phyloP scores from a whole-genome alignment of 2,888 invertebrate species.

The Conistra vaccinii region DNA sequence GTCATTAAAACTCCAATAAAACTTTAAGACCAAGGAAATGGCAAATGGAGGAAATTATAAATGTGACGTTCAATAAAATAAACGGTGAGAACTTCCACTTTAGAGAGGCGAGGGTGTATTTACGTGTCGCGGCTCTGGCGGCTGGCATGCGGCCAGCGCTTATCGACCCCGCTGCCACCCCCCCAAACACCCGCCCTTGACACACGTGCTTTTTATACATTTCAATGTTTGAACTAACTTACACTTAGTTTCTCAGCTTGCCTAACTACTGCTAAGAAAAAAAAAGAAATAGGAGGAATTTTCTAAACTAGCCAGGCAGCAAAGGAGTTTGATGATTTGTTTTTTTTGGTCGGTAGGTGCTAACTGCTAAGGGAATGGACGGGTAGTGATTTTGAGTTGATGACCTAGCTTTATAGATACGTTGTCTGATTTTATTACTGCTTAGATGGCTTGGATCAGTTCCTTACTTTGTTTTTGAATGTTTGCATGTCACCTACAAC shows the following conservation, averaged over 20 bases:
- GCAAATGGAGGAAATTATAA: constrained; percentile 44
- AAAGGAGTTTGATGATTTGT: background rate
- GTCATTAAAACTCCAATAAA: constrained; percentile 21
- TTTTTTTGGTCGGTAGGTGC: background rate
- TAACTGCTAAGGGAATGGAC: too few species aligned
- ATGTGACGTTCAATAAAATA: constrained; percentile 51
- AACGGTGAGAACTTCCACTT: constrained; percentile 73
- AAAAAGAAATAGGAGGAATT: background rate
- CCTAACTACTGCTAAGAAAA: background rate
- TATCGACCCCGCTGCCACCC: constrained; percentile 82
- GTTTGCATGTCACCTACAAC: background rate
- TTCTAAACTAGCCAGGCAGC: background rate
- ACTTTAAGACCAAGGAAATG: constrained; percentile 36
- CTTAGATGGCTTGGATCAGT: background rate
- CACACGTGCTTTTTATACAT: constrained; percentile 58
- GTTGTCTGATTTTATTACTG: background rate
- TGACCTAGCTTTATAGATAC: background rate
- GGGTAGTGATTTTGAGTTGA: background rate
- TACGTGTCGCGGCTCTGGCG: constrained; percentile 80
- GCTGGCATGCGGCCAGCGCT: constrained; percentile 90
- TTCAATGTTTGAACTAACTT: constrained; percentile 51
- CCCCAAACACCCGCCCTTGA: constrained; percentile 71
- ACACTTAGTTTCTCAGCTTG: background rate
- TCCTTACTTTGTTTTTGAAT: background rate
- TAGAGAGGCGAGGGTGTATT: constrained; percentile 83